Conservation (phyloP, 1,140 invertebrate genomes). For the Drosophila subpulchrella region DNA sequence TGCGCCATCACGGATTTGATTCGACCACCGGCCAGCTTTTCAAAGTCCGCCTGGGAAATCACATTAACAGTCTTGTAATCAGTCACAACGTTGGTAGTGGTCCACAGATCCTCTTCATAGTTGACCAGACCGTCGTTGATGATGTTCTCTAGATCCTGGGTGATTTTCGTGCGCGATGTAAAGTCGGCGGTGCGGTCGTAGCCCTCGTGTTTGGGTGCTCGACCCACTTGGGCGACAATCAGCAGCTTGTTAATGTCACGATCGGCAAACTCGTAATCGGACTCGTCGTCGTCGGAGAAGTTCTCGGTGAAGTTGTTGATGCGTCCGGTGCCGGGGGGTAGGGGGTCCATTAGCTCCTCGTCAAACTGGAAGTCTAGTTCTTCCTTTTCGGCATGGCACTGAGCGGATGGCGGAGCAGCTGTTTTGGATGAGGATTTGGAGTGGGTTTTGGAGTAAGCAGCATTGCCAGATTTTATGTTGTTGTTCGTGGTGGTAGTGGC, state of each 20-base stretch:
- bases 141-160: slow-evolving; percentile 95
- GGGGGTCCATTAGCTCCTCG: slow-evolving; percentile 93
- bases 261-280: slow-evolving; percentile 95
- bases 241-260: slow-evolving; percentile 97
- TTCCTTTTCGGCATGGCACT: slow-evolving; percentile 88
- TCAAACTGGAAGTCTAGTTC: slow-evolving; percentile 99
- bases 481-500: slow-evolving; percentile 43
- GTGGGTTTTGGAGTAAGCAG: slow-evolving; percentile 73
- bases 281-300: slow-evolving; percentile 91
- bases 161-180: slow-evolving; percentile 94
- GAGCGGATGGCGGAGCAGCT: slow-evolving; percentile 76
- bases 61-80: slow-evolving; percentile 95
- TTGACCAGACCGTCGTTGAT: slow-evolving; percentile 98
- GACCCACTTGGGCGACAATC: slow-evolving; percentile 95
- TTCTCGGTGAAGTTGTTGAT: slow-evolving; percentile 92
- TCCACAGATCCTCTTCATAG: slow-evolving; percentile 97
- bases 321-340: slow-evolving; percentile 87
- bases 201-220: slow-evolving; percentile 92
- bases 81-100: slow-evolving; percentile 80
- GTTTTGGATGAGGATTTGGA: slow-evolving; percentile 83
- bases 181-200: slow-evolving; percentile 95
- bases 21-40: slow-evolving; percentile 90
- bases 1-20: slow-evolving; percentile 81
- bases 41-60: slow-evolving; percentile 95
- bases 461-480: slow-evolving; percentile 69